phyloP scores from a whole-genome alignment of 2,113 vertebrate species.

The Prionailurus bengalensis region DNA sequence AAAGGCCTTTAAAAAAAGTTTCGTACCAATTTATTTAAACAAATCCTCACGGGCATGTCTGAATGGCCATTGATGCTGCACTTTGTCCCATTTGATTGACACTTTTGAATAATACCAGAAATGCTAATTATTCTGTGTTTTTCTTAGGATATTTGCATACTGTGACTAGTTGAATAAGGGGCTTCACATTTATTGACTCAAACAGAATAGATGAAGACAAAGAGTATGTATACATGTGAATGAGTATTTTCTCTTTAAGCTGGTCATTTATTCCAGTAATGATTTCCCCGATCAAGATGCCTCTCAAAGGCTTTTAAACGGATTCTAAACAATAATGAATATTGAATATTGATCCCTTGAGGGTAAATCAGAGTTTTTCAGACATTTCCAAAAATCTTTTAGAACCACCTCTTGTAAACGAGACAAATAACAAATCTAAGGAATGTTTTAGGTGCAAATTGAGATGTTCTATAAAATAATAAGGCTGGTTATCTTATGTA shows the following conservation, averaged over 20 bases:
- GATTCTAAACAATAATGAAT: not conserved
- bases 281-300: not conserved
- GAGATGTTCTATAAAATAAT: conserved; percentile 24
- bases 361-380: not conserved
- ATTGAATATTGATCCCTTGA: not conserved
- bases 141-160: conserved; percentile 54
- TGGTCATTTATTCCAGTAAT: not conserved
- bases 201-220: conserved; percentile 52
- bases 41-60: conserved; percentile 61
- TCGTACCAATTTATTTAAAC: conserved; percentile 45
- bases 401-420: conserved; percentile 3
- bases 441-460: not conserved
- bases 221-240: conserved; percentile 39
- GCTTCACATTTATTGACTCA: conserved; percentile 48
- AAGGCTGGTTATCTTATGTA: not conserved
- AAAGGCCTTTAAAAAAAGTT: not conserved
- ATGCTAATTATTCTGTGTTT: conserved; percentile 40
- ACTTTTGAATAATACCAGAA: conserved; percentile 51
- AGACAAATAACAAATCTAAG: not conserved
- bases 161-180: conserved; percentile 29
- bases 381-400: conserved; percentile 3
- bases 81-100: conserved; percentile 74
- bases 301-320: conserved; percentile 34
- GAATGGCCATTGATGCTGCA: conserved; percentile 75
- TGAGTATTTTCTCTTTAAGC: conserved; percentile 73